phyloP scores from a whole-genome alignment of 1,140 invertebrate species.

The Drosophila cardini region DNA sequence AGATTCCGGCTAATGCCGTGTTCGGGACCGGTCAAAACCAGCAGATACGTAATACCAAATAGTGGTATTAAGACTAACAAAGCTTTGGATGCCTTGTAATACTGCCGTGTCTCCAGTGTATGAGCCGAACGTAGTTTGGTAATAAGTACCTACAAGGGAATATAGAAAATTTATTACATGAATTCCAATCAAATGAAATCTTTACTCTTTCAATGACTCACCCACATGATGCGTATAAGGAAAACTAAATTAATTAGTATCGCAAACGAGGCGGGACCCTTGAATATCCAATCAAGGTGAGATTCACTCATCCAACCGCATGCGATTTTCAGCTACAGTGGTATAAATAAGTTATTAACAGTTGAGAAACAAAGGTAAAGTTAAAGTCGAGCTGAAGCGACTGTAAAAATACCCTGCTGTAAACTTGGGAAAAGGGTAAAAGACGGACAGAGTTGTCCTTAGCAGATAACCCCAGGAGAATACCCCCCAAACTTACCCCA shows the following conservation, averaged over 20 bases:
- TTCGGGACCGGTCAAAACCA: conserved; percentile 91
- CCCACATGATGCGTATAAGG: conserved; percentile 96
- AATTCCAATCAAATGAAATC: background rate
- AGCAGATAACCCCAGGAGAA: no score
- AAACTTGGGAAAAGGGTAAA: background rate
- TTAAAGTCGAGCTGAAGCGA: no score
- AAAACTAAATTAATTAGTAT: conserved; percentile 94
- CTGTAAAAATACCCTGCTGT: no score
- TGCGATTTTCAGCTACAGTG: conserved; percentile 81
- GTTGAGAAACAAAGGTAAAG: no score
- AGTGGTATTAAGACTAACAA: conserved; percentile 94
- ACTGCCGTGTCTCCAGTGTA: conserved; percentile 94
- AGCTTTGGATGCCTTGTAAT: conserved; percentile 94
- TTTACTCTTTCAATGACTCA: conserved; percentile 85
- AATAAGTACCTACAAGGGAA: conserved; percentile 90
- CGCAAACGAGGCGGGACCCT: conserved; percentile 90
- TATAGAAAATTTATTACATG: background rate
- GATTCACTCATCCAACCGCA: conserved; percentile 91
- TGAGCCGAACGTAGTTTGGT: conserved; percentile 95
- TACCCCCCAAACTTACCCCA: no score
- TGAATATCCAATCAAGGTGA: conserved; percentile 92
- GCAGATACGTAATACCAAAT: conserved; percentile 94
- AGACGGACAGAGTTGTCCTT: background rate
- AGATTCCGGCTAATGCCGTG: conserved; percentile 88
- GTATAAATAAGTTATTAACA: conserved; percentile 9